These are phyloP conservation scores for Zaprionus africanus DNA, from an alignment of 1,140 invertebrate species.

Conservation along the genomic window DNA sequence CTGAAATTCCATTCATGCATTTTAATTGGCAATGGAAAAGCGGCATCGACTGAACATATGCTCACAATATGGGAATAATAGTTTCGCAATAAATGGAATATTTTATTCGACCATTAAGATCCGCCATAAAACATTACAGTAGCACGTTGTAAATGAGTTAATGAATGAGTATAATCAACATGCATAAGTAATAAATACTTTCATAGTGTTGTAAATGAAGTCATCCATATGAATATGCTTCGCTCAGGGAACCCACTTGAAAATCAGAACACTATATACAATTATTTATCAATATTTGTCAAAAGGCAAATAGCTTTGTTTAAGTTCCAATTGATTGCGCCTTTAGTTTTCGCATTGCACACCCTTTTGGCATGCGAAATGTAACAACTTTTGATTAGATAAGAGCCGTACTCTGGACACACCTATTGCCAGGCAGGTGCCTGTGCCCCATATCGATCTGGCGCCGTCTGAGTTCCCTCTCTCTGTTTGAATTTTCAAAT, in stretches of 20 bases:
- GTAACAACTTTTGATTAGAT: slow-evolving; percentile 59
- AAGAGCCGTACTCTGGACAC: slow-evolving; percentile 22
- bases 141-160: background rate
- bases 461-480: slow-evolving; percentile 18
- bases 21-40: slow-evolving; percentile 61
- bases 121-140: background rate
- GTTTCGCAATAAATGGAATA: slow-evolving; percentile 2
- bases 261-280: background rate
- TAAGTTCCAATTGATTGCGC: background rate
- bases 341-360: slow-evolving; percentile 27
- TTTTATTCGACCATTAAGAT: background rate
- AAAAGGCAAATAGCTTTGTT: background rate
- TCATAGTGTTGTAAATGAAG: background rate
- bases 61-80: slow-evolving; percentile 39
- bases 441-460: slow-evolving; percentile 13
- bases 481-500: slow-evolving; percentile 42
- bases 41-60: slow-evolving; percentile 44
- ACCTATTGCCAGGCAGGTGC: slow-evolving; percentile 40
- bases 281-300: background rate
- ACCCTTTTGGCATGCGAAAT: slow-evolving; percentile 51
- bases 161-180: background rate
- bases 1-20: slow-evolving; percentile 50
- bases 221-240: background rate
- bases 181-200: background rate
- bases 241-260: background rate